Conservation (phyloP, 2,888 invertebrate genomes). For the Torymus texanus region DNA sequence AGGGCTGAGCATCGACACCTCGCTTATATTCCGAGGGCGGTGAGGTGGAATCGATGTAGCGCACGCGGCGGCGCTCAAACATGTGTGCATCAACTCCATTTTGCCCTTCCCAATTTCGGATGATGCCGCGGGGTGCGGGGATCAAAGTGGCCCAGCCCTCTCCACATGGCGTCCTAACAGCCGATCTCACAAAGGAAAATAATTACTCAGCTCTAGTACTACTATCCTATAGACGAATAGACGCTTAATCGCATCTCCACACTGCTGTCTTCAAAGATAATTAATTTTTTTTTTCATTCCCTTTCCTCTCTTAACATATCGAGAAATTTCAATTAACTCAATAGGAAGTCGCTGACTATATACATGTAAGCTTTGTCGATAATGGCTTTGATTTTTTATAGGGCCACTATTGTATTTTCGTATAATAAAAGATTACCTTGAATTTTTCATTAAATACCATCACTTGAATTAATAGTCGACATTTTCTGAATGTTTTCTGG, state of each 20-base stretch:
- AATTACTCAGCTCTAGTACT: slow-evolving; percentile 66
- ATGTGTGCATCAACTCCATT: slow-evolving; percentile 53
- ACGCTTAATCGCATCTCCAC: too few relatives aligned
- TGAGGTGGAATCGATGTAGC: neutral
- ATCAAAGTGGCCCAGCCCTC: slow-evolving; percentile 59
- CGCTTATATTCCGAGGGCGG: neutral
- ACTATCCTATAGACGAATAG: too few relatives aligned
- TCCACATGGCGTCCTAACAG: slow-evolving; percentile 66
- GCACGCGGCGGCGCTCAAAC: neutral
- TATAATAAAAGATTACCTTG: too few relatives aligned
- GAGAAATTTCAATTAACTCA: slow-evolving; percentile 11
- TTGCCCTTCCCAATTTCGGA: slow-evolving; percentile 64
- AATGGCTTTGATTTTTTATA: neutral
- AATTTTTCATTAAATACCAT: too few relatives aligned
- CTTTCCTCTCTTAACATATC: slow-evolving; percentile 1
- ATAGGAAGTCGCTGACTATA: neutral
- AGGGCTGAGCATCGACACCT: slow-evolving; percentile 29
- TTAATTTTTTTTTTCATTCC: neutral
- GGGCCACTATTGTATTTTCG: too few relatives aligned
- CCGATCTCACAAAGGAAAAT: slow-evolving; percentile 68
- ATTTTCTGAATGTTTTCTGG: too few relatives aligned
- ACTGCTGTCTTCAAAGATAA: too few relatives aligned
- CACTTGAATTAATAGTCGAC: too few relatives aligned
- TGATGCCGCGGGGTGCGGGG: slow-evolving; percentile 57
- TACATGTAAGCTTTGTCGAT: neutral